Percentiles rank a stretch among this genome's conserved stretches.
Conservation (phyloP, 1,140 invertebrate genomes). For the Drosophila ohnishii region DNA sequence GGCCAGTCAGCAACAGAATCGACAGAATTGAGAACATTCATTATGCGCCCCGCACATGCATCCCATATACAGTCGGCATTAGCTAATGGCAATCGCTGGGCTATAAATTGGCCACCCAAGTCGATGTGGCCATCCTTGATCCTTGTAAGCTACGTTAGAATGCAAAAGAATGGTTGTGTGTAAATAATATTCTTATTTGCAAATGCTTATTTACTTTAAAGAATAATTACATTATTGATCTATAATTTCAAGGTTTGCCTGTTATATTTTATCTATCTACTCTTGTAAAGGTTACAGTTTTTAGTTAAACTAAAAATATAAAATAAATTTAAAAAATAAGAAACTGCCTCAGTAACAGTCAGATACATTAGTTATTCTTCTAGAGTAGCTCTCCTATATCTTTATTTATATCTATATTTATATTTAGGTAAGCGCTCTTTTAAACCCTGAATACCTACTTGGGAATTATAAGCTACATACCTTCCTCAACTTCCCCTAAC, state of each 20-base stretch:
- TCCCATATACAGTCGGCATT: conserved; percentile 27
- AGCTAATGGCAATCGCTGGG: conserved; percentile 18
- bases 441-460: background rate
- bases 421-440: background rate
- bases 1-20: conserved; percentile 70
- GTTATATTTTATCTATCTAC: too few species aligned
- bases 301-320: too few species aligned
- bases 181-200: too few species aligned
- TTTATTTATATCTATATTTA: background rate
- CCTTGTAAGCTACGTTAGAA: too few species aligned
- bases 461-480: background rate
- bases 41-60: conserved; percentile 52
- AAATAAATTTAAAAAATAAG: too few species aligned
- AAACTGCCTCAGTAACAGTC: too few species aligned
- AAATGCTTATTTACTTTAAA: too few species aligned
- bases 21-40: conserved; percentile 63
- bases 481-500: background rate
- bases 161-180: too few species aligned
- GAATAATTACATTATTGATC: too few species aligned
- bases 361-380: too few species aligned
- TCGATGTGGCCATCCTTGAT: background rate
- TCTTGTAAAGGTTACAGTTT: too few species aligned
- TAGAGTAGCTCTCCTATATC: background rate
- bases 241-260: too few species aligned
- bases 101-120: background rate